Conservation (phyloP, 2,797 vertebrate species). For the Nannoperca obscura region DNA sequence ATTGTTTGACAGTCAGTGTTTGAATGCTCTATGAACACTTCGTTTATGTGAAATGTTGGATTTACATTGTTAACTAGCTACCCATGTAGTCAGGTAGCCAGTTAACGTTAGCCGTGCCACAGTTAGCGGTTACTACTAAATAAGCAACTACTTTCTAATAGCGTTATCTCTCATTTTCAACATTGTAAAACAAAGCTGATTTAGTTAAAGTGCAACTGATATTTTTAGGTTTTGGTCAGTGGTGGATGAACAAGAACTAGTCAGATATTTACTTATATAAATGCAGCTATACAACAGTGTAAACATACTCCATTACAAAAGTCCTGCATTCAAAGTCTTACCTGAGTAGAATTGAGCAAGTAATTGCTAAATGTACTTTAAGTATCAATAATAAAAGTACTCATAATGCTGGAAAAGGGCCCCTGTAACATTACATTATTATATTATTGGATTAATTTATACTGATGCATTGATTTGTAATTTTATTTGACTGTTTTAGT, state of each 20-base stretch:
- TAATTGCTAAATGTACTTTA: background rate
- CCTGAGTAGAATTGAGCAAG: background rate
- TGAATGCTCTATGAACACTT: background rate
- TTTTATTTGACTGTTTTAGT: background rate
- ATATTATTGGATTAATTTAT: background rate
- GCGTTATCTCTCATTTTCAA: background rate
- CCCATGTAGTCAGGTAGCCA: background rate
- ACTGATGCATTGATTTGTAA: background rate
- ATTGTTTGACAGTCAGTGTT: background rate
- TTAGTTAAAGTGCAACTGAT: background rate
- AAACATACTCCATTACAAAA: background rate
- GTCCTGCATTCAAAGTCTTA: background rate
- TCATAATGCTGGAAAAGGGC: background rate
- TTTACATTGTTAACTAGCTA: background rate
- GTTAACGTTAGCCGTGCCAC: background rate
- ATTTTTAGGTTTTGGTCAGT: background rate
- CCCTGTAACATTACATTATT: no score
- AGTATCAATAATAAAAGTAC: background rate
- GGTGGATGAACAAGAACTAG: background rate
- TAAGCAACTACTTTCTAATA: no score
- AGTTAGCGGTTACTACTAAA: no score
- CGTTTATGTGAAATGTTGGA: background rate
- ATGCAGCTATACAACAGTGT: background rate
- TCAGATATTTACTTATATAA: background rate
- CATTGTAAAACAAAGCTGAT: background rate